Evolutionary conservation across 2,113 vertebrate genomes (phyloP).

Genomic region (Rhadina sibilatrix): DNA sequence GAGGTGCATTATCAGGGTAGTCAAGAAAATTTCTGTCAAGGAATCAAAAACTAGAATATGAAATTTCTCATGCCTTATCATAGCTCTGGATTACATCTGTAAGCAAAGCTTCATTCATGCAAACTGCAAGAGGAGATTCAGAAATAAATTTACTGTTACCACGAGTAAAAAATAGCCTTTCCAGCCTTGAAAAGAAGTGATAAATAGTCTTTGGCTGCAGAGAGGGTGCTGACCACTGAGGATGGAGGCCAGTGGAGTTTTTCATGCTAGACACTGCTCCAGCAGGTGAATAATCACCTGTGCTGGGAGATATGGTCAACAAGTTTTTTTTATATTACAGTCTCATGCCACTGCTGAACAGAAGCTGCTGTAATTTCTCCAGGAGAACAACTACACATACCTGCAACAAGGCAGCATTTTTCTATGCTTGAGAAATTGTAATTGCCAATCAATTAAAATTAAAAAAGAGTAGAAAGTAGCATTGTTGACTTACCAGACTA

Average conservation of each 20-base stretch:
- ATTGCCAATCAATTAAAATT: not conserved
- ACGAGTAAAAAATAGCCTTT: not conserved
- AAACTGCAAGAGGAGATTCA: not conserved
- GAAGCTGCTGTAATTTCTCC: not conserved
- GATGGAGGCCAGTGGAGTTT: not conserved
- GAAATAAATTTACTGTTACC: not conserved
- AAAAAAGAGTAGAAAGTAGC: not conserved
- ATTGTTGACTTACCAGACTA: constrained; percentile 30
- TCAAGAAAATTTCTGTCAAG: not conserved
- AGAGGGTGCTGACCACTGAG: not conserved
- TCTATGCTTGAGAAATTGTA: not conserved
- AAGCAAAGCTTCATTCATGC: not conserved
- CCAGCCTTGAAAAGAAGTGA: not conserved
- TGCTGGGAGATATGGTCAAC: not conserved
- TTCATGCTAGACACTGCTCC: not conserved
- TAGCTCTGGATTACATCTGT: not conserved
- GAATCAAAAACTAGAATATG: not conserved
- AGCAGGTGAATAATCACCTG: not conserved
- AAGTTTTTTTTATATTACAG: not conserved
- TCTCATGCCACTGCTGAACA: not conserved
- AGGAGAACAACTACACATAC: not conserved
- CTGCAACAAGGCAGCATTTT: not conserved
- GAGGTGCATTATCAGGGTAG: not conserved
- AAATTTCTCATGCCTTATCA: not conserved
- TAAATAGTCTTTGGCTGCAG: not conserved